A percentile compares a stretch with the other conserved stretches of the same genome.
These are phyloP conservation scores for Choloepus hoffmanni DNA, from an alignment of 2,113 vertebrate genomes.

Conservation along the genomic window DNA sequence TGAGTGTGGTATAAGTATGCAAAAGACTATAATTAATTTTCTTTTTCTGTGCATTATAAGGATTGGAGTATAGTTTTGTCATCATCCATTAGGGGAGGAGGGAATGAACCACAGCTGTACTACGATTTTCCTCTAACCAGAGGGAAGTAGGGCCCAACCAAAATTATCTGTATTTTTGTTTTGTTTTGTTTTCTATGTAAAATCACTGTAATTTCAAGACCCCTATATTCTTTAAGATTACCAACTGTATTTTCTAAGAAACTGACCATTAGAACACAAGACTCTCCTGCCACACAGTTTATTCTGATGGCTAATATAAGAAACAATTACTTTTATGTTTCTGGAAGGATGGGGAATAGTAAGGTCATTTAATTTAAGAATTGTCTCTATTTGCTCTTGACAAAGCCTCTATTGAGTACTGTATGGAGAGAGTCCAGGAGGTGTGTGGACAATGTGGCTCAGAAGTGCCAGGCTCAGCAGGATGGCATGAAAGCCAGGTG, in stretches of 20 bases:
- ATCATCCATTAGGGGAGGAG: not conserved
- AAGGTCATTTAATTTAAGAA: slow-evolving; percentile 21
- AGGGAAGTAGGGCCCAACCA: not conserved
- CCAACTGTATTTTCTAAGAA: slow-evolving; percentile 33
- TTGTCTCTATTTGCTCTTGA: not conserved
- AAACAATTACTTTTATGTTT: slow-evolving; percentile 28
- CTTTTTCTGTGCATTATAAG: not conserved
- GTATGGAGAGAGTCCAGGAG: not conserved
- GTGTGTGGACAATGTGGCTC: not conserved
- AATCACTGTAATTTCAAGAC: slow-evolving; percentile 23
- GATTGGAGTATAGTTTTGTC: not conserved
- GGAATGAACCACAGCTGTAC: not conserved
- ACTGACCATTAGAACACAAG: not conserved
- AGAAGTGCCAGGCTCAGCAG: not conserved
- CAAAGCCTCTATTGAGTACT: not conserved
- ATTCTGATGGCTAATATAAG: not conserved
- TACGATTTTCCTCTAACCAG: slow-evolving; percentile 20
- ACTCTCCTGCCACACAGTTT: not conserved
- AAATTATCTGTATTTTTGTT: not conserved
- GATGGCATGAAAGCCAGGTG: not conserved
- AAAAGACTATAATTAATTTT: slow-evolving; percentile 4
- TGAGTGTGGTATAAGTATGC: not conserved
- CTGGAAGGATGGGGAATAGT: not conserved
- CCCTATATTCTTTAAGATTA: slow-evolving; percentile 11
- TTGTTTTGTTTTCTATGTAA: slow-evolving; percentile 50